Conservation (phyloP, 2,113 vertebrate genomes). For the Rhombomys opimus region DNA sequence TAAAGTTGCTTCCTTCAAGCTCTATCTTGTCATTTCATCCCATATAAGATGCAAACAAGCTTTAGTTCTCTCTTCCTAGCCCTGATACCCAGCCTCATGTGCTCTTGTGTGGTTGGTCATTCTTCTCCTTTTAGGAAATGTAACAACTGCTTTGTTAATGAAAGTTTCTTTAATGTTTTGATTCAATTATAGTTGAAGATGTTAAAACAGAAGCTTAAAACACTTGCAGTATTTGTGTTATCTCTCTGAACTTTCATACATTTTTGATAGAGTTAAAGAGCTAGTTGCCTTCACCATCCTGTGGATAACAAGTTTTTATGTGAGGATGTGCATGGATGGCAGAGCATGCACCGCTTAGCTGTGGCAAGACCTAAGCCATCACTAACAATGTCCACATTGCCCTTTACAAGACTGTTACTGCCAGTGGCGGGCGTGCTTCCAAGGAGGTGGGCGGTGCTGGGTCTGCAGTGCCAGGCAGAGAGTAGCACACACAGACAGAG, state of each 20-base stretch:
- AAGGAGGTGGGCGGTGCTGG: neutral
- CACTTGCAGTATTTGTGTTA: neutral
- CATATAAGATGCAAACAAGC: neutral
- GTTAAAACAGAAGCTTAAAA: neutral
- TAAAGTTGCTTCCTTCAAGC: neutral
- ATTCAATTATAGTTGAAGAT: neutral
- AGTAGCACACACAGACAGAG: neutral
- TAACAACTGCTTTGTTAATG: neutral
- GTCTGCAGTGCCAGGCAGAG: neutral
- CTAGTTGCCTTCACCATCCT: neutral
- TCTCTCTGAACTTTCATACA: neutral
- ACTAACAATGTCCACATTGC: neutral
- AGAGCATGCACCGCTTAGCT: neutral
- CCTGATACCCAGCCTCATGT: neutral
- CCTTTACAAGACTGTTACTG: neutral
- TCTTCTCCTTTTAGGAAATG: neutral
- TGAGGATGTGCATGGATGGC: neutral
- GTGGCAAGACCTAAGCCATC: neutral
- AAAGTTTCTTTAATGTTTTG: neutral
- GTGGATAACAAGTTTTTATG: neutral
- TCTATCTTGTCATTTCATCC: neutral
- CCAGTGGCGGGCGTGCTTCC: neutral
- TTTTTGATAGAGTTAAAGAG: neutral
- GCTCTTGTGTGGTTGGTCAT: neutral
- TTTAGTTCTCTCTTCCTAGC: neutral